Base-by-base conservation (phyloP, 2,113 vertebrate genomes). In the Marmota monax region DNA sequence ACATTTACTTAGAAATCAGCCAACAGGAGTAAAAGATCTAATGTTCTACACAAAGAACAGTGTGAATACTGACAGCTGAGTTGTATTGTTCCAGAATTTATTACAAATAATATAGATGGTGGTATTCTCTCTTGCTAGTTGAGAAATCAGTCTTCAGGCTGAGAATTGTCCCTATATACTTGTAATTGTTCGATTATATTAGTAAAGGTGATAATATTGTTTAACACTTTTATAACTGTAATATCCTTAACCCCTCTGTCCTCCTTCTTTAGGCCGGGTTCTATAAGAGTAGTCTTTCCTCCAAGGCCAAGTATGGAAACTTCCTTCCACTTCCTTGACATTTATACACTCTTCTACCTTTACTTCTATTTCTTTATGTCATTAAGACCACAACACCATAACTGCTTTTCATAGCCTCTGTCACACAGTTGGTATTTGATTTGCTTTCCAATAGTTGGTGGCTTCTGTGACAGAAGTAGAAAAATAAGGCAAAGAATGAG, bases 21-120 rank as follows among this genome's bases (percentile, higher is more conserved):
- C 77, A 95, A 72, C 29, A 95, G 48, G 17, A 78, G 48, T 84
- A 76, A 25, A 97, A 97, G 95, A 23, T 74, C 53, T 87, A 61
- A 94, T 72, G 72, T 74, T 93, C 18, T 96, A 92, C 87, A 72
- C 37, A 87, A 86, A 97, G 69, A 90, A n/a, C 70, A 88, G 37
- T 58, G 34, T 96, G 88, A n/a, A 90, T 96, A 97, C 84, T 96
- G 58, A 61, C 94, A 95, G 94, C 70, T 91, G 80, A 96, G 96
- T 1, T 82, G 70, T 94, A 97, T 98, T 98, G 98, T 97, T 97
- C 29, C 45, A 79, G 97, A 97, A 92, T 82, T 67, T 78, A 56
- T 91, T 92, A 91, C 95, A 72, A 98, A 90, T 48, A 97, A 96
- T 97, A 98, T 84, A 11, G 8, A 25, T 80, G 9, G 29, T 88